Percentiles rank a stretch among this genome's conserved stretches.
Evolutionary conservation across 1,140 invertebrate species (phyloP).

Genomic region (Monomorium pharaonis): DNA sequence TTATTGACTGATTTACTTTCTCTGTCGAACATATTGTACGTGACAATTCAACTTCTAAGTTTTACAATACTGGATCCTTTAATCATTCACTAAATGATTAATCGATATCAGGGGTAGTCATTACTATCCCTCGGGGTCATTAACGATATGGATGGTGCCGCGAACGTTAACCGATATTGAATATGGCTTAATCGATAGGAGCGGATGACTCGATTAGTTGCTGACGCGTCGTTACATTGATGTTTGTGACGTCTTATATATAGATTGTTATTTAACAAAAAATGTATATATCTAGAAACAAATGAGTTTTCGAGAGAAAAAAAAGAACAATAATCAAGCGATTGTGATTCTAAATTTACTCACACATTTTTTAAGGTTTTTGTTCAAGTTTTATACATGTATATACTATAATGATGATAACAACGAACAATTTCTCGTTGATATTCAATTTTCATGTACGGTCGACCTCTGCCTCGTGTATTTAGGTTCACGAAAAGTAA

Average conservation of each 20-base stretch:
- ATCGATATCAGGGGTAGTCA: slow-evolving; percentile 62
- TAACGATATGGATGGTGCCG: slow-evolving; percentile 47
- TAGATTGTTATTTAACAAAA: background rate
- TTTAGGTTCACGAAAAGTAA: background rate
- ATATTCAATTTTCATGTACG: background rate
- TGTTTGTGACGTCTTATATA: background rate
- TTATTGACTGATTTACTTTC: background rate
- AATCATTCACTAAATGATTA: slow-evolving; percentile 64
- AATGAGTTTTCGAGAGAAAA: slow-evolving; percentile 16
- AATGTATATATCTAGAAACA: background rate
- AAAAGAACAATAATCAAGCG: background rate
- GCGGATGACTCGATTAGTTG: background rate
- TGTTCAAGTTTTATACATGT: background rate
- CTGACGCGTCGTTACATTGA: background rate
- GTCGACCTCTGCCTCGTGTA: background rate
- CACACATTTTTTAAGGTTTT: background rate
- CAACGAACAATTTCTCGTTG: background rate
- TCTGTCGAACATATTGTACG: slow-evolving; percentile 32
- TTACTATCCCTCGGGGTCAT: slow-evolving; percentile 32
- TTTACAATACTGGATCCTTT: slow-evolving; percentile 40
- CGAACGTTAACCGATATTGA: slow-evolving; percentile 66
- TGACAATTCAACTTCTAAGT: background rate
- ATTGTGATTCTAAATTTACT: background rate
- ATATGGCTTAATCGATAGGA: slow-evolving; percentile 60
- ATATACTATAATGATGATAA: background rate